Conservation (phyloP, 1,140 invertebrate species). For the Oncopeltus fasciatus region DNA sequence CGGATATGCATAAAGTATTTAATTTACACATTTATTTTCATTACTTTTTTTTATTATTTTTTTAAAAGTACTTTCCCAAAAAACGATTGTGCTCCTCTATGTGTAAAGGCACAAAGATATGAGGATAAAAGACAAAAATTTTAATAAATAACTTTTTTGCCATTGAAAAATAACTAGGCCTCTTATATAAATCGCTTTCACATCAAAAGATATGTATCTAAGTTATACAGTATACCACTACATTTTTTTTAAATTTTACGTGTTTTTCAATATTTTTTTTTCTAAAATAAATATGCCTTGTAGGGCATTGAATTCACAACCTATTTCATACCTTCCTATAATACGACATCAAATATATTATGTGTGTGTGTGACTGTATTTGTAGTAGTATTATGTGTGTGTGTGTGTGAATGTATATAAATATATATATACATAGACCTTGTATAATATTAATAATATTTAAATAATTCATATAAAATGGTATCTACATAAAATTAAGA, state of each 20-base stretch:
- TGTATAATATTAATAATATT: neutral
- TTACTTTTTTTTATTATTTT: slow-evolving; percentile 2
- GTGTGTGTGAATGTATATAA: neutral
- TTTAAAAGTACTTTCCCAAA: slow-evolving; percentile 1
- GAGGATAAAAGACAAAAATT: neutral
- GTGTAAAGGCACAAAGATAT: slow-evolving; percentile 9
- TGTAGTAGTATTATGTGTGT: neutral
- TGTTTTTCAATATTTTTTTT: neutral
- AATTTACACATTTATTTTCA: too few relatives aligned
- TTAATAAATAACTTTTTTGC: neutral
- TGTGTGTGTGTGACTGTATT: neutral
- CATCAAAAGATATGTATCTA: slow-evolving; percentile 7
- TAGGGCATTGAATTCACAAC: slow-evolving; percentile 4
- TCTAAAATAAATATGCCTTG: neutral
- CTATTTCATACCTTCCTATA: slow-evolving; percentile 5
- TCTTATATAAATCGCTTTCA: slow-evolving; percentile 9
- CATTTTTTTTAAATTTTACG: neutral
- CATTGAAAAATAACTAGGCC: slow-evolving; percentile 2
- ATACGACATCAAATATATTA: neutral
- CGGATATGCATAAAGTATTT: slow-evolving; percentile 2
- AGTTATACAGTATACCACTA: slow-evolving; percentile 3
- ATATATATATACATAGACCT: neutral
- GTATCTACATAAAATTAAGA: slow-evolving; percentile 8
- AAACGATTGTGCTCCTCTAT: slow-evolving; percentile 7
- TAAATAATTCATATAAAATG: slow-evolving; percentile 2